Conservation (phyloP, 2,888 invertebrate genomes). For the Byasa hedistus region DNA sequence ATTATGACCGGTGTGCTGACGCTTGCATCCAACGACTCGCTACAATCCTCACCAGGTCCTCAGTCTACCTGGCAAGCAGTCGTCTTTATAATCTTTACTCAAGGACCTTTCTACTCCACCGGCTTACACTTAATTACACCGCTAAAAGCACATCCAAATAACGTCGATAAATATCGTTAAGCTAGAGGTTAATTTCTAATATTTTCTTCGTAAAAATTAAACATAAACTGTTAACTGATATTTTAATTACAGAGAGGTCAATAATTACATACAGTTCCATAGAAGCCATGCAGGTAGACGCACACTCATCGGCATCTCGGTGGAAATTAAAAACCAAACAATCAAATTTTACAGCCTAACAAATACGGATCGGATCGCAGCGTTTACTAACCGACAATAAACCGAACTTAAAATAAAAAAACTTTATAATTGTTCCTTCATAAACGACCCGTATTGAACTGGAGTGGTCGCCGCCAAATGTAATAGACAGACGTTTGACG, state of each 20-base stretch:
- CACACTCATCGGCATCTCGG: conserved; percentile 35
- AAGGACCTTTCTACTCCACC: too few relatives aligned
- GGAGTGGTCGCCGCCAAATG: conserved; percentile 33
- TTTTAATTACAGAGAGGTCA: conserved; percentile 16
- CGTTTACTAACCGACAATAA: conserved; percentile 53
- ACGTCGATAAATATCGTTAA: neutral
- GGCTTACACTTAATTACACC: neutral
- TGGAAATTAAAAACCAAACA: conserved; percentile 58
- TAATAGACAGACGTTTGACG: neutral
- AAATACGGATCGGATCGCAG: conserved; percentile 50
- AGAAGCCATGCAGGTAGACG: conserved; percentile 24
- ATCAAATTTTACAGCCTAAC: conserved; percentile 66
- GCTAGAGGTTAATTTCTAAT: neutral
- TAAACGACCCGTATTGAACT: conserved; percentile 46
- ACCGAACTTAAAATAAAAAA: conserved; percentile 50
- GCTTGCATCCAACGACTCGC: too few relatives aligned
- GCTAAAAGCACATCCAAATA: neutral
- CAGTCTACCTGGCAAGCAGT: too few relatives aligned
- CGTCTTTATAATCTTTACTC: too few relatives aligned
- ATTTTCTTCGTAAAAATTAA: neutral
- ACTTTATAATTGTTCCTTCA: conserved; percentile 51
- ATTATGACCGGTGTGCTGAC: too few relatives aligned
- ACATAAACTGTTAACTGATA: neutral
- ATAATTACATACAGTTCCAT: conserved; percentile 12
- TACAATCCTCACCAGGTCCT: too few relatives aligned